A percentile compares a stretch with the other conserved stretches of the same genome.
phyloP scores from a whole-genome alignment of 2,797 vertebrate genomes.

The Sebastolobus alascanus region DNA sequence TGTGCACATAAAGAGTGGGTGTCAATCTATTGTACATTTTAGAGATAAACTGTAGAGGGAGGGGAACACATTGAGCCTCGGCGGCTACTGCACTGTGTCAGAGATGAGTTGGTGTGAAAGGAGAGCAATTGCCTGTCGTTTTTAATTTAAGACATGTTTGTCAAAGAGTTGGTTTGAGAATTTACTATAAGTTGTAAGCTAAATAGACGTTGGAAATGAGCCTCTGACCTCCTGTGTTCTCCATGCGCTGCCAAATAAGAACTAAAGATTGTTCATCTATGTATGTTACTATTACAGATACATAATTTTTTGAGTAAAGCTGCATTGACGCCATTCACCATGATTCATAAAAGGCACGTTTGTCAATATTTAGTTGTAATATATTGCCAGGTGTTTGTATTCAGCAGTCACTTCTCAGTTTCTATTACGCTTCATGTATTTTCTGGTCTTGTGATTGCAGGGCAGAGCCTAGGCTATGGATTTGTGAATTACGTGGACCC shows the following conservation, averaged over 20 bases:
- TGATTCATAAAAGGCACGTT: background rate
- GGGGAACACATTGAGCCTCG: conserved; percentile 52
- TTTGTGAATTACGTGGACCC: conserved; percentile 99
- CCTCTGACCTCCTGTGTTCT: conserved; percentile 17
- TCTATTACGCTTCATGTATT: background rate
- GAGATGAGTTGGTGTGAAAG: conserved; percentile 61
- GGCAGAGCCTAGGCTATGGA: conserved; percentile 97
- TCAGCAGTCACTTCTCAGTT: background rate
- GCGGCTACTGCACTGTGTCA: conserved; percentile 49
- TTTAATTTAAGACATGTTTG: conserved; percentile 54
- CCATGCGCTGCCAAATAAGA: conserved; percentile 11
- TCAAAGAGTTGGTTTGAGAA: conserved; percentile 35
- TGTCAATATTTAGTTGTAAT: background rate
- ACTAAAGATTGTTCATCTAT: conserved; percentile 1
- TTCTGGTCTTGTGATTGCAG: conserved; percentile 78
- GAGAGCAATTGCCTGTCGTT: conserved; percentile 52
- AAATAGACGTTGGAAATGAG: conserved; percentile 4
- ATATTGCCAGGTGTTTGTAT: background rate
- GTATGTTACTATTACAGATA: background rate
- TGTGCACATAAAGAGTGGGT: conserved; percentile 77
- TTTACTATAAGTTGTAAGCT: conserved; percentile 16
- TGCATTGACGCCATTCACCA: background rate
- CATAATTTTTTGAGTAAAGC: background rate
- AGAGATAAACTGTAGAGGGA: conserved; percentile 70
- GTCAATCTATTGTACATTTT: conserved; percentile 79